phyloP scores from a whole-genome alignment of 2,113 vertebrate species.

The Oncorhynchus keta region DNA sequence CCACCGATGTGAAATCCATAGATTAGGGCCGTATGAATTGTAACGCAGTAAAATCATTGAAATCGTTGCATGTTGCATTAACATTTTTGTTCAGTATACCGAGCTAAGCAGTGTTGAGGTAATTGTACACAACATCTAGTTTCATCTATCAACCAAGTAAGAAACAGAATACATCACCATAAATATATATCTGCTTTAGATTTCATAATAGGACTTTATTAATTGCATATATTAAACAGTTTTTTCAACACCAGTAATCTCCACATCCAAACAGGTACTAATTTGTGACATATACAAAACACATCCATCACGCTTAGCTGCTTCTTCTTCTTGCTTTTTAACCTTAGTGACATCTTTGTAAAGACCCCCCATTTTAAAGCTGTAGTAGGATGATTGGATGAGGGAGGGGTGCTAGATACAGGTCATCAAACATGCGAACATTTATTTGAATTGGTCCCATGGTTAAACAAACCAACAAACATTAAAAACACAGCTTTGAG shows the following conservation, averaged over 20 bases:
- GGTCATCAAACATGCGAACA: constrained; percentile 40
- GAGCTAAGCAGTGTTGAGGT: background rate
- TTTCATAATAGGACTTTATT: constrained; percentile 65
- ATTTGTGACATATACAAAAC: constrained; percentile 27
- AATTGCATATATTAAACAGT: constrained; percentile 66
- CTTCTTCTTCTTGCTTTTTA: constrained; percentile 9
- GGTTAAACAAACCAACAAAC: constrained; percentile 27
- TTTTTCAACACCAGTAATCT: constrained; percentile 39
- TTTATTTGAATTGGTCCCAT: constrained; percentile 62
- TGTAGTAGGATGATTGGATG: constrained; percentile 35
- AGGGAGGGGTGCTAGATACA: constrained; percentile 23
- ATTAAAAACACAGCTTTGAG: background rate
- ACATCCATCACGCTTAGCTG: constrained; percentile 32
- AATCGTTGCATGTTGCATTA: no score
- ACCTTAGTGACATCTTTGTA: constrained; percentile 17
- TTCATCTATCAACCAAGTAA: background rate
- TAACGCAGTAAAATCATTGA: no score
- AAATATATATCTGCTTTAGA: no score
- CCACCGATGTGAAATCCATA: no score
- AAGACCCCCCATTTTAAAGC: constrained; percentile 58
- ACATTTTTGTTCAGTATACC: background rate
- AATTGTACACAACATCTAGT: background rate
- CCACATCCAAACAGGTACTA: constrained; percentile 7
- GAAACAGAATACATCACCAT: background rate
- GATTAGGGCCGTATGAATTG: no score